Percentiles rank a stretch among this genome's conserved stretches.
Conservation (phyloP, 2,888 invertebrate genomes). For the Hylaea fasciaria region DNA sequence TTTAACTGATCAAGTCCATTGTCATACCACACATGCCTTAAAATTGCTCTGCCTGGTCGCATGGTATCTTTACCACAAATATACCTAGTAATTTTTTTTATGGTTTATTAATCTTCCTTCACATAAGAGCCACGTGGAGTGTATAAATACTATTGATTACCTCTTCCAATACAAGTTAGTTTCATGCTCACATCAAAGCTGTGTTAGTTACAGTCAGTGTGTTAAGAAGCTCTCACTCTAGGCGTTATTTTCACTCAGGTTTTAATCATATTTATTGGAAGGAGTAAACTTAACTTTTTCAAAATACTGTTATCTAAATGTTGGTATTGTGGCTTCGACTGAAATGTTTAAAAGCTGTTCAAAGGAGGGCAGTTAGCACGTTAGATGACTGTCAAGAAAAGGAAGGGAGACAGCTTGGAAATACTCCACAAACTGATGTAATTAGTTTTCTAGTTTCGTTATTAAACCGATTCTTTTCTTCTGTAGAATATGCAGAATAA, state of each 20-base stretch:
- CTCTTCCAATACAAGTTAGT: slow-evolving; percentile 37
- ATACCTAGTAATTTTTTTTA: too few species aligned
- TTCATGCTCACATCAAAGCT: slow-evolving; percentile 47
- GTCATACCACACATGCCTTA: too few species aligned
- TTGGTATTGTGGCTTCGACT: too few species aligned
- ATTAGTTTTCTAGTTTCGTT: too few species aligned
- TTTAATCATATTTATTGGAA: slow-evolving; percentile 10
- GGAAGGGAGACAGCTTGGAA: not conserved
- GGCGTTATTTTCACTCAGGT: slow-evolving; percentile 19
- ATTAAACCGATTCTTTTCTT: too few species aligned
- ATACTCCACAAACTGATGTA: not conserved
- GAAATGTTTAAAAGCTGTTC: not conserved
- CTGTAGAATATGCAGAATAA: too few species aligned
- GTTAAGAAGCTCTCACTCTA: slow-evolving; percentile 47
- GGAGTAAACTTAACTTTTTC: slow-evolving; percentile 4
- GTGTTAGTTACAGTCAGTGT: slow-evolving; percentile 40
- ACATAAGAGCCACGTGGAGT: too few species aligned
- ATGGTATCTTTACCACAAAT: too few species aligned
- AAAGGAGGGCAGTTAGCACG: not conserved
- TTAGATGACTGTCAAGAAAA: not conserved
- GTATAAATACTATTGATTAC: not conserved
- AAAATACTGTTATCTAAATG: not conserved
- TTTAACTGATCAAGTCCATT: too few species aligned
- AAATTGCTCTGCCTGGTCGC: too few species aligned
- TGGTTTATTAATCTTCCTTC: too few species aligned